Evolutionary conservation across 1,140 invertebrate species (phyloP).

Genomic region (Drosophila orosa): DNA sequence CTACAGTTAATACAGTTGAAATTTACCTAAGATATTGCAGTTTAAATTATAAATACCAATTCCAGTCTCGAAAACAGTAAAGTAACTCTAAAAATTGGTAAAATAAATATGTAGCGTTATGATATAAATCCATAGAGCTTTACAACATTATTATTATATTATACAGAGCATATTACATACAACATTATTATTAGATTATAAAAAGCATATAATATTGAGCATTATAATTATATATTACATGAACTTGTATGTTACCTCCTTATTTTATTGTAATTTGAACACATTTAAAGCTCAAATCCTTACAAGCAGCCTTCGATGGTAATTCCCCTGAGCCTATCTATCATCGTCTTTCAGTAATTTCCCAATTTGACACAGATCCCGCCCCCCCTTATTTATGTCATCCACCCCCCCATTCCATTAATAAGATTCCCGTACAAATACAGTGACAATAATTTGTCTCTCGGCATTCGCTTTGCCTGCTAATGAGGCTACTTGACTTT

Average conservation of each 20-base stretch:
- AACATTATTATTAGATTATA: neutral
- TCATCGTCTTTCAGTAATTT: constrained; percentile 11
- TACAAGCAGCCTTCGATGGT: neutral
- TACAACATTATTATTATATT: too few relatives aligned
- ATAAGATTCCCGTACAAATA: constrained; percentile 40
- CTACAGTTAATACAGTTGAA: too few relatives aligned
- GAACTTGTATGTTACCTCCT: too few relatives aligned
- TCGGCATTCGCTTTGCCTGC: constrained; percentile 29
- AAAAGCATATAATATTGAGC: too few relatives aligned
- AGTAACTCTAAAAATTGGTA: neutral
- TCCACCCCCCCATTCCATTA: neutral
- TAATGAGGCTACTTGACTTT: constrained; percentile 49
- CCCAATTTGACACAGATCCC: constrained; percentile 3
- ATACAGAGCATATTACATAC: too few relatives aligned
- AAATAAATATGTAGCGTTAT: neutral
- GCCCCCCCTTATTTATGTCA: neutral
- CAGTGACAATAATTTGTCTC: constrained; percentile 45
- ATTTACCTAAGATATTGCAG: too few relatives aligned
- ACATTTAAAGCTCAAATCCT: constrained; percentile 4
- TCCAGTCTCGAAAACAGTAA: too few relatives aligned
- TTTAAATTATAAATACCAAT: too few relatives aligned
- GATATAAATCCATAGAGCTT: too few relatives aligned
- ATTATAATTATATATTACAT: too few relatives aligned
- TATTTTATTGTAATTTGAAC: neutral
- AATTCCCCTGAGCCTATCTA: constrained; percentile 13